Evolutionary conservation across 1,140 invertebrate genomes (phyloP).

Genomic region (Mamestra configurata): DNA sequence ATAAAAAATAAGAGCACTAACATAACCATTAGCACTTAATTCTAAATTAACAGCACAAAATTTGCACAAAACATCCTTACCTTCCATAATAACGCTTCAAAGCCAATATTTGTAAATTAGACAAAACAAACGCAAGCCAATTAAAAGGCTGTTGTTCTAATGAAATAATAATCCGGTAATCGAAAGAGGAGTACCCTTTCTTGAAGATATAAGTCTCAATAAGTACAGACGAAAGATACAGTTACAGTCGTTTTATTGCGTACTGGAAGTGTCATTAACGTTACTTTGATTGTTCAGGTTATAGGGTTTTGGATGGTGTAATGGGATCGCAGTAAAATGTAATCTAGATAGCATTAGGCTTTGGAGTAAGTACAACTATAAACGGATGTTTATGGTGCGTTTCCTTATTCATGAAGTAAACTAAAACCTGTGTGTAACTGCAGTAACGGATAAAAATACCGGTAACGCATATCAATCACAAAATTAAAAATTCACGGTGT

Average conservation of each 20-base stretch:
- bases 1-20: too few relatives aligned
- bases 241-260: conserved; percentile 12
- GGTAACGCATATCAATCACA: too few relatives aligned
- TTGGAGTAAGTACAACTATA: conserved; percentile 1
- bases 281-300: conserved; percentile 29
- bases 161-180: conserved; percentile 64
- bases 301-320: conserved; percentile 4
- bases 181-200: conserved; percentile 50
- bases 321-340: conserved; percentile 20
- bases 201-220: conserved; percentile 61
- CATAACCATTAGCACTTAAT: neutral
- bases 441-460: neutral
- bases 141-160: conserved; percentile 42
- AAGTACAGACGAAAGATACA: conserved; percentile 40
- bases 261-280: conserved; percentile 40
- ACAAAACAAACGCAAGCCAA: conserved; percentile 34
- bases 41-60: neutral
- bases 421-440: neutral
- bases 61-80: neutral
- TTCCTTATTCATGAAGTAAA: neutral
- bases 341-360: conserved; percentile 18
- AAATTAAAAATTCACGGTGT: too few relatives aligned
- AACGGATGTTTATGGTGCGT: conserved; percentile 8
- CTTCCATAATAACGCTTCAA: conserved; percentile 7
- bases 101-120: conserved; percentile 15